Evolutionary conservation across 2,888 invertebrate genomes (phyloP).

Genomic region (Mesodorylaimus sp.): DNA sequence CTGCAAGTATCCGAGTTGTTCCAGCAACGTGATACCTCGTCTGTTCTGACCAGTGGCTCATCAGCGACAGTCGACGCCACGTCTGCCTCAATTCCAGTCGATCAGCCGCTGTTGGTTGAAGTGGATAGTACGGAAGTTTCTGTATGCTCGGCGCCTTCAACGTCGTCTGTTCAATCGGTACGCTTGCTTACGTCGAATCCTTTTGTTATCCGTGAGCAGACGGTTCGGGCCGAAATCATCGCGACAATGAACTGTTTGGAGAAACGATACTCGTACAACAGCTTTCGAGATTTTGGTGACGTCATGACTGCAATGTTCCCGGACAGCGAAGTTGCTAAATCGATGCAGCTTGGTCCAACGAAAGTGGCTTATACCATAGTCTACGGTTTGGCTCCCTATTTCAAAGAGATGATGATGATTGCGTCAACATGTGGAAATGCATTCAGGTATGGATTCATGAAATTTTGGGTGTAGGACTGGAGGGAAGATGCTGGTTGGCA

Average conservation of each 20-base stretch:
- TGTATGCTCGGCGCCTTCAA: too few relatives aligned
- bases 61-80: too few relatives aligned
- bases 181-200: neutral
- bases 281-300: neutral
- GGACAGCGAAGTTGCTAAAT: constrained; percentile 11
- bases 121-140: too few relatives aligned
- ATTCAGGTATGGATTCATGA: too few relatives aligned
- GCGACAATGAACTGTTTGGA: neutral
- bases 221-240: neutral
- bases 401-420: constrained; percentile 10
- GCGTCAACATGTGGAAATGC: constrained; percentile 5
- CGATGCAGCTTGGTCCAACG: neutral
- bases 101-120: too few relatives aligned
- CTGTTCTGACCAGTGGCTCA: too few relatives aligned
- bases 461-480: too few relatives aligned
- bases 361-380: constrained; percentile 10
- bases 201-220: neutral
- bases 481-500: too few relatives aligned
- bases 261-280: neutral
- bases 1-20: too few relatives aligned
- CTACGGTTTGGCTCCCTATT: constrained; percentile 15
- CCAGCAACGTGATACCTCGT: too few relatives aligned
- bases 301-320: constrained; percentile 9
- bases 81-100: too few relatives aligned
- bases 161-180: too few relatives aligned